These are phyloP conservation scores for Drosophila kanekoi DNA, from an alignment of 2,888 invertebrate species.

Conservation along the genomic window DNA sequence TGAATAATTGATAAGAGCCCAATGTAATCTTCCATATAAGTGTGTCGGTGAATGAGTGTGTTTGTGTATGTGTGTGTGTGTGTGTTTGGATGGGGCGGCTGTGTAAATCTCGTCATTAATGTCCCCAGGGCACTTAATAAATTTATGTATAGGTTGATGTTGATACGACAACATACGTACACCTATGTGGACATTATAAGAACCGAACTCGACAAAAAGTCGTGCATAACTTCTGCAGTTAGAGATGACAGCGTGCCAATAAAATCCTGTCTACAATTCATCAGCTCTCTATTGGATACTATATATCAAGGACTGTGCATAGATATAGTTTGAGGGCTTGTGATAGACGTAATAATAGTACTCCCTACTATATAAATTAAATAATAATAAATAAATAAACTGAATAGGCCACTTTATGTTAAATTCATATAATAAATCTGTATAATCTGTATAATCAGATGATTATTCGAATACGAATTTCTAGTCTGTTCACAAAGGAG, in stretches of 20 bases:
- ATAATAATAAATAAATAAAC: no score
- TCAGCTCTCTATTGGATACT: no score
- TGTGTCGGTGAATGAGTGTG: slow-evolving; percentile 19
- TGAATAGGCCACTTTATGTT: no score
- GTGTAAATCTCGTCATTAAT: slow-evolving; percentile 70
- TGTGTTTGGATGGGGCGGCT: slow-evolving; percentile 31
- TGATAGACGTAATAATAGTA: no score
- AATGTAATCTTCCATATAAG: slow-evolving; percentile 48
- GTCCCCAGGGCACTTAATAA: slow-evolving; percentile 58
- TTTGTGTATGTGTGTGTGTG: slow-evolving; percentile 20
- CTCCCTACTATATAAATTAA: no score
- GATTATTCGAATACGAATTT: no score
- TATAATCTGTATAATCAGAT: no score
- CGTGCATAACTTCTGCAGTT: slow-evolving; percentile 1
- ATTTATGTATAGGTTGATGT: slow-evolving; percentile 39
- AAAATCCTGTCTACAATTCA: no score
- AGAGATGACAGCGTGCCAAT: slow-evolving; percentile 13
- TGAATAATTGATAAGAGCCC: slow-evolving; percentile 75
- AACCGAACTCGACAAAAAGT: slow-evolving; percentile 10
- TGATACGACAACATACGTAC: slow-evolving; percentile 12
- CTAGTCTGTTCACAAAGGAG: no score
- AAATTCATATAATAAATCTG: no score
- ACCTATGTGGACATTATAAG: slow-evolving; percentile 7
- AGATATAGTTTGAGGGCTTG: no score
- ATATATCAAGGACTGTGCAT: no score